phyloP scores from a whole-genome alignment of 2,797 vertebrate genomes.

The Florisuga fusca region DNA sequence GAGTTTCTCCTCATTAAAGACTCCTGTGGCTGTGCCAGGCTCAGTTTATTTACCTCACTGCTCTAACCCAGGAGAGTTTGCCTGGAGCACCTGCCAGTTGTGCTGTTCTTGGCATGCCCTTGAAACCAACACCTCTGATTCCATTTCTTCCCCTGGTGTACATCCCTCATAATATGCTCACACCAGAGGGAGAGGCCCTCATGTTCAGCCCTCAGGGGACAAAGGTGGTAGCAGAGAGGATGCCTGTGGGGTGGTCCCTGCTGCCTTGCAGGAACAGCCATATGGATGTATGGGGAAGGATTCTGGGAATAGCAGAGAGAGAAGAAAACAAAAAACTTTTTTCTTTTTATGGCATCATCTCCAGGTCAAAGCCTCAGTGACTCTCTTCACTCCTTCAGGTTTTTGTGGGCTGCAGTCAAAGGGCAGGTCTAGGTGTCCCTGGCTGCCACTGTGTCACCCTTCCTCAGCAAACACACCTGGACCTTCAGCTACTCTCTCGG shows the following conservation, averaged over 20 bases:
- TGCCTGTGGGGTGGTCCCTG: neutral
- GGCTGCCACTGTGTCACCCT: neutral
- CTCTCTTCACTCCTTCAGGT: neutral
- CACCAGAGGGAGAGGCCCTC: neutral
- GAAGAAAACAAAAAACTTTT: neutral
- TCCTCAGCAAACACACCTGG: slow-evolving; percentile 9
- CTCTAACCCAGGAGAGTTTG: neutral
- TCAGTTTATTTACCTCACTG: neutral
- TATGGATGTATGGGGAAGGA: neutral
- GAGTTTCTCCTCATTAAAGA: neutral
- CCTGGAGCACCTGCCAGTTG: neutral
- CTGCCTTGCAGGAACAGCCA: neutral
- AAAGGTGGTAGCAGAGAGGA: neutral
- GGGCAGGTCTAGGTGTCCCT: neutral
- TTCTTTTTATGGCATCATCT: neutral
- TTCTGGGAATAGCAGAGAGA: neutral
- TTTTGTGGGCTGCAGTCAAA: neutral
- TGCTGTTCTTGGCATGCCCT: neutral
- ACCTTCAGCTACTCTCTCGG: neutral
- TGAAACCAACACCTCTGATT: neutral
- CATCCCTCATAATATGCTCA: neutral
- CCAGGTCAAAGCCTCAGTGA: neutral
- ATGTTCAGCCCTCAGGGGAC: rapidly evolving
- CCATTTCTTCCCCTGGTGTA: neutral
- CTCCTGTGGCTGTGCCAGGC: neutral